phyloP scores from a whole-genome alignment of 2,797 vertebrate genomes.

The Triplophysa bombifrons region DNA sequence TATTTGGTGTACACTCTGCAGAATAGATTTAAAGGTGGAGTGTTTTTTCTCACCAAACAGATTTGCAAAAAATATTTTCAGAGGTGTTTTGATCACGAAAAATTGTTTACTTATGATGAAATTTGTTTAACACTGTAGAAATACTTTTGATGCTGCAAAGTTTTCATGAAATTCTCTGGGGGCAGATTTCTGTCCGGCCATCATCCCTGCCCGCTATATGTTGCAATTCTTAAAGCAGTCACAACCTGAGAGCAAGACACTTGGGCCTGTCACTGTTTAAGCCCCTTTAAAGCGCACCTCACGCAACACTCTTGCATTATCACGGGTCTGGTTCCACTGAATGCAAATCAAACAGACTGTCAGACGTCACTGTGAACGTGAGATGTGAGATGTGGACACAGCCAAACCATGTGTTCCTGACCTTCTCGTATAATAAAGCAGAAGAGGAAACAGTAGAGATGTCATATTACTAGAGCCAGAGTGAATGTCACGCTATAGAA shows the following conservation, averaged over 20 bases:
- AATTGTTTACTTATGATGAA: too few species aligned
- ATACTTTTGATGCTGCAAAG: too few species aligned
- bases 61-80: neutral
- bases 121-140: too few species aligned
- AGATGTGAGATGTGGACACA: neutral
- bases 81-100: neutral
- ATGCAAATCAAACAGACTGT: neutral
- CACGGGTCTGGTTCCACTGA: neutral
- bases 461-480: neutral
- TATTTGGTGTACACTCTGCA: neutral
- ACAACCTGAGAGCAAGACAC: conserved; percentile 19
- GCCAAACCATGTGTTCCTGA: neutral
- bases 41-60: neutral
- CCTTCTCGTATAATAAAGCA: neutral
- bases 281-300: conserved; percentile 31
- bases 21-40: neutral
- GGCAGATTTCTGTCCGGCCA: too few species aligned
- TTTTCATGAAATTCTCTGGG: too few species aligned
- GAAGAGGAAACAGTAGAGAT: neutral
- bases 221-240: neutral
- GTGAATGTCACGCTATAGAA: neutral
- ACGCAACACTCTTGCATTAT: neutral
- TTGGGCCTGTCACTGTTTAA: conserved; percentile 49
- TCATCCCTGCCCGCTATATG: neutral
- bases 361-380: neutral